Evolutionary conservation across 2,888 invertebrate genomes (phyloP).

Genomic region (Pandemis corylana): DNA sequence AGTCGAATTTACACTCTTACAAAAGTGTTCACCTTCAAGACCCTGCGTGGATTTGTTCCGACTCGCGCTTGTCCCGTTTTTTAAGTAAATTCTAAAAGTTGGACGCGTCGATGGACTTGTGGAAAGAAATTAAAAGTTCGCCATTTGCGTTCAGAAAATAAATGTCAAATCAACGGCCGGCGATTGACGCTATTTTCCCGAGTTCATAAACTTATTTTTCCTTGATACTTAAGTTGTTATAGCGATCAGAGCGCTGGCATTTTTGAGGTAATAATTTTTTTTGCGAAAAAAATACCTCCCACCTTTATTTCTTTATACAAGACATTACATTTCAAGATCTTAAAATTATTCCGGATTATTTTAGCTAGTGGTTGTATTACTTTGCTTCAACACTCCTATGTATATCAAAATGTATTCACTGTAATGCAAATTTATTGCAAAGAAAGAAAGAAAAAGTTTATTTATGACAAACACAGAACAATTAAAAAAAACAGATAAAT

Average conservation of each 20-base stretch:
- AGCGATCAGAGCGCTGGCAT: background rate
- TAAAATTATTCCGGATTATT: no score
- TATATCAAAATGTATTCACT: no score
- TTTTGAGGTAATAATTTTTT: no score
- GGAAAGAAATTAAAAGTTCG: slow-evolving; percentile 41
- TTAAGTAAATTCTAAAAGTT: slow-evolving; percentile 39
- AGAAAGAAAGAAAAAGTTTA: no score
- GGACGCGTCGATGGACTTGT: slow-evolving; percentile 39
- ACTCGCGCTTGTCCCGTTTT: slow-evolving; percentile 25
- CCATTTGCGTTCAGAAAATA: slow-evolving; percentile 39
- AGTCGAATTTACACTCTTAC: no score
- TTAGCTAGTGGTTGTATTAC: no score
- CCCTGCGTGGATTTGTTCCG: background rate
- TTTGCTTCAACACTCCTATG: no score
- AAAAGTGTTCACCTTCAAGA: background rate
- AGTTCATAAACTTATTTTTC: slow-evolving; percentile 35
- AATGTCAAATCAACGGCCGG: slow-evolving; percentile 41
- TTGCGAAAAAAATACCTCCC: no score
- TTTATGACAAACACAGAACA: no score
- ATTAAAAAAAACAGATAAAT: no score
- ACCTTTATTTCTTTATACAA: background rate
- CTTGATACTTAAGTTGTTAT: slow-evolving; percentile 31
- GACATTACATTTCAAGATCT: no score
- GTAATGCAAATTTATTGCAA: no score
- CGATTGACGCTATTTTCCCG: slow-evolving; percentile 36